These are phyloP conservation scores for Lepidurus packardi DNA, from an alignment of 1,140 invertebrate genomes.

Conservation along the genomic window DNA sequence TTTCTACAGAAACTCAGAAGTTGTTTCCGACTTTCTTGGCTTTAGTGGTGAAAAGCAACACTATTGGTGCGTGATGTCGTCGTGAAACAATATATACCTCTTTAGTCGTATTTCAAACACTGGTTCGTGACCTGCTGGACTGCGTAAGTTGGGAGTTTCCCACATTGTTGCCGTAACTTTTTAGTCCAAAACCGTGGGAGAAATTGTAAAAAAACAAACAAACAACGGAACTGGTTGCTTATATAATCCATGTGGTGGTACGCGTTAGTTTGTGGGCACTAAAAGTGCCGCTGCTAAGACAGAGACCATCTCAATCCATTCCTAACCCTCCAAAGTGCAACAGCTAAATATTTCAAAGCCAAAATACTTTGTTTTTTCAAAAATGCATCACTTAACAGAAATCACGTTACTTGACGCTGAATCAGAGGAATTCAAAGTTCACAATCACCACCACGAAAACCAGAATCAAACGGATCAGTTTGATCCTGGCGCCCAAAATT, in stretches of 20 bases:
- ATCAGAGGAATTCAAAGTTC: neutral
- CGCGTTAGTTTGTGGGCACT: too few relatives aligned
- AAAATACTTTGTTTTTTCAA: neutral
- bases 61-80: too few relatives aligned
- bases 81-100: too few relatives aligned
- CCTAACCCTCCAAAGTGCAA: neutral
- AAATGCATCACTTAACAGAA: conserved; percentile 19
- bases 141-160: neutral
- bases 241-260: neutral
- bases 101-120: too few relatives aligned
- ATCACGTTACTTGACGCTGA: neutral
- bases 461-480: neutral
- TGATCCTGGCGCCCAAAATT: neutral
- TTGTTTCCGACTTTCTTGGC: too few relatives aligned
- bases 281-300: too few relatives aligned
- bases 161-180: neutral
- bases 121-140: neutral
- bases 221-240: neutral
- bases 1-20: neutral
- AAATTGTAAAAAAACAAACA: neutral
- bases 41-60: too few relatives aligned
- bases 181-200: neutral
- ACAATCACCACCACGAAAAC: neutral
- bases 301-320: neutral
- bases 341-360: neutral